phyloP scores from a whole-genome alignment of 1,140 invertebrate genomes.

The Lerema accius region DNA sequence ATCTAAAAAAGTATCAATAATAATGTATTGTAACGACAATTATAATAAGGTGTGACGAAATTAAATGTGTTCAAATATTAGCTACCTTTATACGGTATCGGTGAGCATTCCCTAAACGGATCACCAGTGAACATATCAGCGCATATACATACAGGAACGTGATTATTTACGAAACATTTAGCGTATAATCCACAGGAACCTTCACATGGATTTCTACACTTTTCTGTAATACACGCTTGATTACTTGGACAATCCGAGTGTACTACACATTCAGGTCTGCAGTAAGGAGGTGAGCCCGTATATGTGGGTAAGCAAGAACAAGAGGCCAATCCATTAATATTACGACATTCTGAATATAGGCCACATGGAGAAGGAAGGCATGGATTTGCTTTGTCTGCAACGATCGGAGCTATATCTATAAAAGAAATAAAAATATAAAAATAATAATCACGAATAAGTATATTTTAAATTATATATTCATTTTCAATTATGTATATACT shows the following conservation, averaged over 20 bases:
- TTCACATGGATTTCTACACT: constrained; percentile 91
- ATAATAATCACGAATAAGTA: constrained; percentile 23
- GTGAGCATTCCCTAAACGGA: constrained; percentile 86
- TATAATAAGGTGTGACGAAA: background rate
- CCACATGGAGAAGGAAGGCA: constrained; percentile 93
- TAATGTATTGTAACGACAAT: too few species aligned
- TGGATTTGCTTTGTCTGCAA: constrained; percentile 83
- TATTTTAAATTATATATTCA: constrained; percentile 12
- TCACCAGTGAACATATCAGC: constrained; percentile 87
- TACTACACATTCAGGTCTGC: constrained; percentile 80
- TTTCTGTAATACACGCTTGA: constrained; percentile 89
- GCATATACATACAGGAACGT: constrained; percentile 90
- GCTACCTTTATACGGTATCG: constrained; percentile 55
- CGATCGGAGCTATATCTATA: constrained; percentile 56
- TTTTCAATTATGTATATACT: constrained; percentile 65
- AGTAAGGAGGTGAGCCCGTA: constrained; percentile 87
- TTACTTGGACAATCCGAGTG: constrained; percentile 90
- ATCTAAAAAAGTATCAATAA: constrained; percentile 18
- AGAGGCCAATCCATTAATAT: constrained; percentile 83
- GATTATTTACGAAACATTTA: constrained; percentile 90
- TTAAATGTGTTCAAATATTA: constrained; percentile 1
- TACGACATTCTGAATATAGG: constrained; percentile 88
- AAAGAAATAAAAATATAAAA: constrained; percentile 30
- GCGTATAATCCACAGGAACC: constrained; percentile 91
- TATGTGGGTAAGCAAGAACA: constrained; percentile 87